Base-by-base conservation (phyloP, 2,113 vertebrate species). In the Cricetomys ansorgei region DNA sequence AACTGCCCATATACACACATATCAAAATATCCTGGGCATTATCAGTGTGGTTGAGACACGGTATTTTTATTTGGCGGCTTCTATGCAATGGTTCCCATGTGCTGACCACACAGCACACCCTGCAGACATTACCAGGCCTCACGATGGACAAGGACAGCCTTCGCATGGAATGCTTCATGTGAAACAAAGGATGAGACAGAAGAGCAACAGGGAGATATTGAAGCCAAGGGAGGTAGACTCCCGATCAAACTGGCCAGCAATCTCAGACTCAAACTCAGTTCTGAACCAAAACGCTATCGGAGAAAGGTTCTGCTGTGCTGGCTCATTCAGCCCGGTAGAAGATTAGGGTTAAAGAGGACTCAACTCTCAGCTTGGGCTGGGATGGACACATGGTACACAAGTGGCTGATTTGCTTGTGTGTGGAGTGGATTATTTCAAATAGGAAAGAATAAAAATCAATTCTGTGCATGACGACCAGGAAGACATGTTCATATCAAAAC, bases 91-190 rank as follows among this genome's bases (percentile, higher is more conserved):
- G 43, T 94, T 96, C 40, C 76, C 75, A 87, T 91, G 93, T 96
- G 57, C 87, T 43, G 48, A 91, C 88, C 88, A 92, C 89, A 95
- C 70, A 88, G 86, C 73, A 83, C 72, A 83, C n/a, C 81, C 48
- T 8, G 11, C 45, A 17, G 65, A 65, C 80, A 89, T 55, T 95
- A 43, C 5, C 77, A 88, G 91, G 64, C 70, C 70, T 92, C 0
- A 0, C 37, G 45, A 92, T 48, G 57, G 91, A 83, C 85, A 76
- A 76, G 29, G 21, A 25, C 29, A 53, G n/a, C 8, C 23, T 69
- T 95, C 87, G 23, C 73, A 10, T 4, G 45, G 72, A 80, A 94
- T 7, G 9, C 1, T 93, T 55, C 72, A 11, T 9, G 10, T 31
- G 37, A 94, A 62, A 29, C 40, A 67, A 34, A 73, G 59, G 34